Evolutionary conservation across 2,113 vertebrate genomes (phyloP).

Genomic region (Ellobius talpinus): DNA sequence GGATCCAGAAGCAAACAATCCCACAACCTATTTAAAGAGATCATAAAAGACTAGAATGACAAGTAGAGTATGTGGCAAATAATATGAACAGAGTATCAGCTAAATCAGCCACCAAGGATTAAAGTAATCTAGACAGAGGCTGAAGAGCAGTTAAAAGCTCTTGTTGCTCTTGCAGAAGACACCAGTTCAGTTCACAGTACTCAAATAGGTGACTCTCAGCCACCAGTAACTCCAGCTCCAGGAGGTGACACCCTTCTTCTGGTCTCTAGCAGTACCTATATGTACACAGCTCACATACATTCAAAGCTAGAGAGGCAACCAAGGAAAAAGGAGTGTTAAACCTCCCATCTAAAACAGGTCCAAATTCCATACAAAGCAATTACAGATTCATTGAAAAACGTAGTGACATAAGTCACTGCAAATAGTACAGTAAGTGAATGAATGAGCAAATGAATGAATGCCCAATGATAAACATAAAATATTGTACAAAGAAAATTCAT

Average conservation of each 20-base stretch:
- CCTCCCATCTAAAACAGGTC: neutral
- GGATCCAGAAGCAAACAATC: slow-evolving; percentile 25
- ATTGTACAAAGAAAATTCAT: slow-evolving; percentile 56
- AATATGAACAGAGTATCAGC: neutral
- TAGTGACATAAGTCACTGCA: neutral
- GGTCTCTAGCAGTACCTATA: neutral
- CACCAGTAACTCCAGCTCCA: neutral
- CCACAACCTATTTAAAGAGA: neutral
- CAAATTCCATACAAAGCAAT: neutral
- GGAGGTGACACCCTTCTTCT: neutral
- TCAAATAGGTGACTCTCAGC: neutral
- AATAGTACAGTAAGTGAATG: neutral
- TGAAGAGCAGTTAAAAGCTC: neutral
- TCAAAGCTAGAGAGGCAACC: slow-evolving; percentile 36
- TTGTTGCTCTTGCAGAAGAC: neutral
- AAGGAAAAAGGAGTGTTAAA: neutral
- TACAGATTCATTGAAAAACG: neutral
- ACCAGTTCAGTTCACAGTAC: neutral
- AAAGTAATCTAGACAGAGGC: slow-evolving; percentile 40
- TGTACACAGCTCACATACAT: neutral
- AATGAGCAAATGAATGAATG: neutral
- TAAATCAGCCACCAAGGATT: slow-evolving; percentile 33
- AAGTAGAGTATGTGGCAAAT: neutral
- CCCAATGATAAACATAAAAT: slow-evolving; percentile 56
- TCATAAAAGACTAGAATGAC: slow-evolving; percentile 33